phyloP scores from a whole-genome alignment of 2,888 invertebrate species.

The Mystacides longicornis region DNA sequence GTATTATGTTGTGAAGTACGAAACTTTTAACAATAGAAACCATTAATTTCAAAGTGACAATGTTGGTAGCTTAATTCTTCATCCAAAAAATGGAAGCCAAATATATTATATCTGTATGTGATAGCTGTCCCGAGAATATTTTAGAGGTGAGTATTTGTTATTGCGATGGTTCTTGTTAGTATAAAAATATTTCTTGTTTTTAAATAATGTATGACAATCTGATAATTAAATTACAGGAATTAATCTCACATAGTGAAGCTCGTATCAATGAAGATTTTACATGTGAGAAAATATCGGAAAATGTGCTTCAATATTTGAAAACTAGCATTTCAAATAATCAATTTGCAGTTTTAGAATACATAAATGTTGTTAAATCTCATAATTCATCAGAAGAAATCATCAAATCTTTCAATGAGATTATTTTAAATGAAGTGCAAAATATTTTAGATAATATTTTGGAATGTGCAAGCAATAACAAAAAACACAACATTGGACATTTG shows the following conservation, averaged over 20 bases:
- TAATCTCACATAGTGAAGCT: conserved; percentile 35
- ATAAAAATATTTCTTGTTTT: not conserved
- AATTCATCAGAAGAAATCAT: conserved; percentile 8
- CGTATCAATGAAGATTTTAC: not conserved
- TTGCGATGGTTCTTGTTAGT: too few relatives aligned
- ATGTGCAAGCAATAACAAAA: conserved; percentile 15
- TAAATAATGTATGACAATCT: conserved; percentile 4
- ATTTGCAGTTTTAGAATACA: conserved; percentile 34
- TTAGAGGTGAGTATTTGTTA: conserved; percentile 37
- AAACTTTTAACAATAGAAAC: too few relatives aligned
- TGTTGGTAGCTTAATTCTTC: too few relatives aligned
- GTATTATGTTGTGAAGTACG: too few relatives aligned
- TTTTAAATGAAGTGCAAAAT: conserved; percentile 18
- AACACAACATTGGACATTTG: conserved; percentile 15
- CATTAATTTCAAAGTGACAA: too few relatives aligned
- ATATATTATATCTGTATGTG: conserved; percentile 40
- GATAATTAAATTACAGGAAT: conserved; percentile 34
- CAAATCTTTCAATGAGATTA: conserved; percentile 8
- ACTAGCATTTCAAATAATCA: conserved; percentile 42
- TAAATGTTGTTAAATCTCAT: conserved; percentile 9
- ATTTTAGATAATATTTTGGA: conserved; percentile 15
- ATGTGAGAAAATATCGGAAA: conserved; percentile 30
- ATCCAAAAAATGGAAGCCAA: conserved; percentile 42
- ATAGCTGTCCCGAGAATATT: conserved; percentile 36
- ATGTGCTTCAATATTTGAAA: conserved; percentile 39